Conservation (phyloP, 2,888 invertebrate genomes). For the Tineola bisselliella region DNA sequence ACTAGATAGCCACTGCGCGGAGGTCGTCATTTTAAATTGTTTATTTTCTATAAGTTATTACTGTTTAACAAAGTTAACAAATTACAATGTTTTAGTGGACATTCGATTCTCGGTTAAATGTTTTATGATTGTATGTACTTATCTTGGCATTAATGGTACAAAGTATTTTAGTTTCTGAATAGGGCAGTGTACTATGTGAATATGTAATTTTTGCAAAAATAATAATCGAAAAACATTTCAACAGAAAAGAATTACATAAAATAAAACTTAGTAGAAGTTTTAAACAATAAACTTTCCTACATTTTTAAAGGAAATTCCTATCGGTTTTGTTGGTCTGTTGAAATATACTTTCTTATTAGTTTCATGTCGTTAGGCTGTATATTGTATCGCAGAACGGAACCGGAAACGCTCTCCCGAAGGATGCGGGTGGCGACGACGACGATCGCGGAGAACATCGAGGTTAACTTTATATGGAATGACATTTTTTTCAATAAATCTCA, state of each 20-base stretch:
- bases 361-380: constrained; percentile 16
- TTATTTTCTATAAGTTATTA: too few relatives aligned
- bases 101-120: too few relatives aligned
- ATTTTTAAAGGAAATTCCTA: constrained; percentile 5
- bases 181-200: too few relatives aligned
- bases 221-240: too few relatives aligned
- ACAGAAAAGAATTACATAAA: neutral
- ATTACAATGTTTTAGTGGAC: too few relatives aligned
- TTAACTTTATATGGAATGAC: neutral
- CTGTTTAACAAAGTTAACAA: too few relatives aligned
- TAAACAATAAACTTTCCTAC: neutral
- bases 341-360: constrained; percentile 13
- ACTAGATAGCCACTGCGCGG: too few relatives aligned
- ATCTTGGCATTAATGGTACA: too few relatives aligned
- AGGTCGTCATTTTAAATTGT: too few relatives aligned
- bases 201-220: too few relatives aligned
- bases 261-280: neutral
- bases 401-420: constrained; percentile 21
- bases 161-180: too few relatives aligned
- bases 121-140: too few relatives aligned
- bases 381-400: constrained; percentile 21
- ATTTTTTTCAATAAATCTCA: neutral
- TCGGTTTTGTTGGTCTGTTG: neutral
- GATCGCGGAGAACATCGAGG: neutral
- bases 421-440: constrained; percentile 16